These are phyloP conservation scores for Penelope pileata DNA, from an alignment of 2,113 vertebrate species.

Conservation along the genomic window DNA sequence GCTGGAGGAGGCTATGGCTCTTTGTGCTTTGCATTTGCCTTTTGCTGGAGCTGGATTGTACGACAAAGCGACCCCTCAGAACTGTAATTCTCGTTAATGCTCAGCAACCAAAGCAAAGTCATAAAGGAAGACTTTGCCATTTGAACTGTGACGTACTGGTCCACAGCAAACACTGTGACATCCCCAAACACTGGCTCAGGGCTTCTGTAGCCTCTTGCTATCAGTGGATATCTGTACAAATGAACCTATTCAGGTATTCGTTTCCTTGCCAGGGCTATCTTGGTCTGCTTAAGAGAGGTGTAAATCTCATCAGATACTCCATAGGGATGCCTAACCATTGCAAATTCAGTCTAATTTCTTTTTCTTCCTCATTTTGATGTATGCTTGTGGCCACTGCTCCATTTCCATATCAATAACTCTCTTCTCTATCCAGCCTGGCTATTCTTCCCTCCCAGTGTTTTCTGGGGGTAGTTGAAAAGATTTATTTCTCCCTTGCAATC, in stretches of 20 bases:
- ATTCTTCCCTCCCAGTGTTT: not conserved
- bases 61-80: not conserved
- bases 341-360: conserved; percentile 27
- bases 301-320: conserved; percentile 13
- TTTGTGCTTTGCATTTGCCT: not conserved
- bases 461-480: not conserved
- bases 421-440: not conserved
- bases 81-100: not conserved
- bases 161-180: not conserved
- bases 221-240: not conserved
- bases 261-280: not conserved
- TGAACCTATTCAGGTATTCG: not conserved
- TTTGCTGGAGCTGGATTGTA: not conserved
- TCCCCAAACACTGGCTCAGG: not conserved
- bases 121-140: not conserved
- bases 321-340: not conserved
- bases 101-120: not conserved
- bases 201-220: not conserved
- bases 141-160: not conserved
- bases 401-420: conserved; percentile 19
- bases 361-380: conserved; percentile 17
- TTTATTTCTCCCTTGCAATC: conserved; percentile 13
- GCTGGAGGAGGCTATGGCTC: not conserved
- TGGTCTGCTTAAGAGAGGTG: not conserved
- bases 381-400: not conserved